Percentiles rank a stretch among this genome's conserved stretches.
phyloP scores from a whole-genome alignment of 2,888 invertebrate genomes.

The Bhutanitis thaidina region DNA sequence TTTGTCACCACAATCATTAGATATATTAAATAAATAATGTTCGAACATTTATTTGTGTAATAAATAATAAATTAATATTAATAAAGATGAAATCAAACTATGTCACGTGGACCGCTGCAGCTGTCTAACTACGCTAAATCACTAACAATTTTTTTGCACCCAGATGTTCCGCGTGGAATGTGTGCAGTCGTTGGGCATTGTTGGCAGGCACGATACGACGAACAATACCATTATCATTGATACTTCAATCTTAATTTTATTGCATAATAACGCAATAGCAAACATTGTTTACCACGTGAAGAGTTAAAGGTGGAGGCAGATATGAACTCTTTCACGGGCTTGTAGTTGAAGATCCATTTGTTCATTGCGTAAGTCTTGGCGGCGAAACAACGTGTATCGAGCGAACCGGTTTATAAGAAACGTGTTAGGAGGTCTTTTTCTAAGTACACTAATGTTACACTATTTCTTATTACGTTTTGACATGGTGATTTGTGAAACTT shows the following conservation, averaged over 20 bases:
- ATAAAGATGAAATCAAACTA: no score
- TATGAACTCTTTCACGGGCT: neutral
- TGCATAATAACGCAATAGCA: neutral
- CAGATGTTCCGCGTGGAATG: conserved; percentile 16
- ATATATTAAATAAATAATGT: no score
- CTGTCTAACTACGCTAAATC: conserved; percentile 3
- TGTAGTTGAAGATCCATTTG: conserved; percentile 43
- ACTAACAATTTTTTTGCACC: conserved; percentile 1
- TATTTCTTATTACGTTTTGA: conserved; percentile 18
- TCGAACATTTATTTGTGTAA: no score
- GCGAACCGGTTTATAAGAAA: conserved; percentile 73
- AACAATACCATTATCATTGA: conserved; percentile 1
- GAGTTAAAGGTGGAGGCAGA: neutral
- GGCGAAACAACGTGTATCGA: conserved; percentile 50
- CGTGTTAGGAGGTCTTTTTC: conserved; percentile 73
- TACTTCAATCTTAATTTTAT: conserved; percentile 10
- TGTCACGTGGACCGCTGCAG: conserved; percentile 13
- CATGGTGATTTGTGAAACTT: neutral
- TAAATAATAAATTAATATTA: no score
- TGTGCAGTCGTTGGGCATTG: conserved; percentile 4
- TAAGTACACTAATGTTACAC: conserved; percentile 38
- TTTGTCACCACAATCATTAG: no score
- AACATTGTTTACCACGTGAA: conserved; percentile 2
- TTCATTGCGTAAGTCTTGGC: conserved; percentile 68
- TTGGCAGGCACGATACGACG: conserved; percentile 1